Conservation (phyloP, 2,113 vertebrate species). For the Tinamus guttatus region DNA sequence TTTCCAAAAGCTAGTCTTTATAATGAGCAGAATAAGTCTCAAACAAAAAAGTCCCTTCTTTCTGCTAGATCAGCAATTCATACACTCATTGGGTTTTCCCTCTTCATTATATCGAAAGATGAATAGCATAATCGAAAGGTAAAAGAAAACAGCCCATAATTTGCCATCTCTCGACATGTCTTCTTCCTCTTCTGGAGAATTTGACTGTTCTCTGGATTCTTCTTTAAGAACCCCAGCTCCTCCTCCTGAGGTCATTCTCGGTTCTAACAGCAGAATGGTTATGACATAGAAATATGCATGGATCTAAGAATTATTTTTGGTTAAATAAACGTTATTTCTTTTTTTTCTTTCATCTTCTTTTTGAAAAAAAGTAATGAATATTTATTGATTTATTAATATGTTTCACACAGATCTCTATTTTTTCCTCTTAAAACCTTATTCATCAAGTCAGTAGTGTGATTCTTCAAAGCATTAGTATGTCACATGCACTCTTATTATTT, state of each 20-base stretch:
- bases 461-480: neutral
- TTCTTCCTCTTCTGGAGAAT: neutral
- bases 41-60: neutral
- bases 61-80: neutral
- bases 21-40: neutral
- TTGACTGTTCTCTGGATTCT: neutral
- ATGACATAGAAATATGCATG: neutral
- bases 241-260: rapidly evolving
- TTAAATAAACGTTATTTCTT: neutral
- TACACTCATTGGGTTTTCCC: neutral
- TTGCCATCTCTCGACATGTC: neutral
- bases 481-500: neutral
- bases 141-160: neutral
- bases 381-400: neutral
- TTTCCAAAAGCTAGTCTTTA: neutral
- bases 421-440: neutral
- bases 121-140: neutral
- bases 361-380: neutral
- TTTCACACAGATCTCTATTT: neutral
- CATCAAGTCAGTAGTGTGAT: neutral
- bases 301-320: neutral
- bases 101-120: neutral
- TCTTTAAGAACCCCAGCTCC: neutral
- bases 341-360: neutral
- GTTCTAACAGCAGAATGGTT: neutral